Base-by-base conservation (phyloP, 2,888 invertebrate genomes). In the Eueremaeus valkanovi region DNA sequence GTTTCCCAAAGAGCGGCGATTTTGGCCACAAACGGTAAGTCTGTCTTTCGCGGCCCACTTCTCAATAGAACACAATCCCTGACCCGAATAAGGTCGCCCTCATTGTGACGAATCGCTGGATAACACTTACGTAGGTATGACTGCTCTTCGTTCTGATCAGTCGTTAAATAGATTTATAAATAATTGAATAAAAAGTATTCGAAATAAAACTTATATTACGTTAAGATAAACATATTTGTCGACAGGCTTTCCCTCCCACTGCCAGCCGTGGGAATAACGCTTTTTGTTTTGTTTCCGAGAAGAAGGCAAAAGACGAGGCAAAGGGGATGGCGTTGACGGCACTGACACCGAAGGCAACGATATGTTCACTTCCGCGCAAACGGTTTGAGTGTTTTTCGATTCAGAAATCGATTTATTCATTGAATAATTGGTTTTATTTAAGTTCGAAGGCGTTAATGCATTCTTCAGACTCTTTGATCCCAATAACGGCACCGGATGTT, bases 1-100 rank as follows among this genome's bases (percentile, higher is more conserved):
- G 94, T 93, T 84, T 95, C 94, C 95, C 95, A 97, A 42, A 97
- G 88, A 76, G 92, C 90, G 74, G 93, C 92, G 78, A 97, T 92
- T 85, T 95, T 92, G 72, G 96, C 97, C 73, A 97, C 93, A 84
- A 91, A 97, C 31, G 97, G 97, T 80, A 95, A 87, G 82, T 94
- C 93, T 80, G 90, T 92, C 81, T 89, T 90, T 81, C 87, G 88
- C 82, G 87, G 88, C 73, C 92, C 92, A 63, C 95, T 93, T 80
- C 92, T 90, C 79, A 97, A 86, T 76, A 97, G 87, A 75, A 97
- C 93, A 85, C 95, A 95, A 86, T 97, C 96, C 74, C 92, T 88
- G 45, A 92, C 90, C 83, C 89, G 86, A 80, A 97, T 90, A 77
- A 91, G 92, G 74, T 96, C 96, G n/a, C 85, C 85, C 84, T 92